These are phyloP conservation scores for Phenganax subtilis DNA, from an alignment of 92 coral and sea anemone species.

Conservation along the genomic window DNA sequence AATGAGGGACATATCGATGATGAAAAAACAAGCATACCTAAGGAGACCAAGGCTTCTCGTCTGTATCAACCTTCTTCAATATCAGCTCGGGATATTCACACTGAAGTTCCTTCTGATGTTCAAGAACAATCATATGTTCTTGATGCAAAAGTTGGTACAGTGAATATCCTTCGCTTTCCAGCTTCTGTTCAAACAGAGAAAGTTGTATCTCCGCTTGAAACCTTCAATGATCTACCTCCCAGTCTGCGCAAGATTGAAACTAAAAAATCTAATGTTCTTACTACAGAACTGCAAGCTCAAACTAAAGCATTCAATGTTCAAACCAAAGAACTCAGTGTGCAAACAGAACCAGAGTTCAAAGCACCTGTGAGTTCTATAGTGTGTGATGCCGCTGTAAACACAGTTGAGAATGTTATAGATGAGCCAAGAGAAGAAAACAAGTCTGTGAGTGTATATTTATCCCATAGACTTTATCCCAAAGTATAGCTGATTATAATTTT, in stretches of 20 bases:
- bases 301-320: conserved; percentile 16
- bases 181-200: conserved; percentile 35
- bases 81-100: conserved; percentile 34
- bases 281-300: neutral
- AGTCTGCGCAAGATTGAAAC: neutral
- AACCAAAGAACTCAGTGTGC: conserved; percentile 16
- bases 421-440: neutral
- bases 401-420: conserved; percentile 7
- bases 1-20: neutral
- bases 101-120: conserved; percentile 22
- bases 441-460: neutral
- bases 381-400: conserved; percentile 26
- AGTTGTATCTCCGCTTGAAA: neutral
- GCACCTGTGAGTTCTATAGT: neutral
- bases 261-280: neutral
- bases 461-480: neutral
- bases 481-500: neutral
- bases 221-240: neutral
- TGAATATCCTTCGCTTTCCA: conserved; percentile 27
- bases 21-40: neutral
- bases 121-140: conserved; percentile 7
- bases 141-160: conserved; percentile 43
- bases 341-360: neutral
- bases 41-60: neutral
- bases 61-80: conserved; percentile 7